phyloP scores from a whole-genome alignment of 2,113 vertebrate species.

The Podarcis raffonei region DNA sequence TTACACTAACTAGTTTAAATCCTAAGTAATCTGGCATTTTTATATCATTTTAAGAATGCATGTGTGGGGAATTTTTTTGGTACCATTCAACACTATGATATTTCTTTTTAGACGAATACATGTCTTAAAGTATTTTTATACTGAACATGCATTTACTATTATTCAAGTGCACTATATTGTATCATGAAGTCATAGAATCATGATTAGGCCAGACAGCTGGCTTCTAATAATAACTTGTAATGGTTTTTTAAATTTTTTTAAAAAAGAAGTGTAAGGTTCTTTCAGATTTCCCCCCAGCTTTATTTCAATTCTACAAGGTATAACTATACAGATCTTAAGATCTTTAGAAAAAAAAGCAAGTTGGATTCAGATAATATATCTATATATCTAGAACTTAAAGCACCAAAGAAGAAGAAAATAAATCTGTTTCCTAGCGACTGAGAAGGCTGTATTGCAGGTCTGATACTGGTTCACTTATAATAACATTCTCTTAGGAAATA shows the following conservation, averaged over 20 bases:
- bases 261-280: neutral
- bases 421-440: neutral
- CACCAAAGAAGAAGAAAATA: neutral
- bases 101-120: neutral
- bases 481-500: neutral
- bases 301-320: neutral
- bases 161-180: conserved; percentile 22
- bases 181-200: conserved; percentile 47
- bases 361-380: neutral
- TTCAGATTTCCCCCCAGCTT: neutral
- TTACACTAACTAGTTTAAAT: neutral
- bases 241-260: neutral
- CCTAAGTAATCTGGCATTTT: neutral
- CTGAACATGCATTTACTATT: conserved; percentile 22
- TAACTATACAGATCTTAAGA: neutral
- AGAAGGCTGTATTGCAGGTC: neutral
- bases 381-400: neutral
- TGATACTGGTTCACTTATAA: neutral
- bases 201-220: conserved; percentile 45
- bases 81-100: conserved; percentile 13
- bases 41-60: neutral
- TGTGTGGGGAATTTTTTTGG: neutral
- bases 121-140: conserved; percentile 13
- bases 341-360: neutral
- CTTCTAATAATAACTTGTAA: conserved; percentile 55